phyloP scores from a whole-genome alignment of 2,113 vertebrate genomes.

The Lepisosteus oculatus region DNA sequence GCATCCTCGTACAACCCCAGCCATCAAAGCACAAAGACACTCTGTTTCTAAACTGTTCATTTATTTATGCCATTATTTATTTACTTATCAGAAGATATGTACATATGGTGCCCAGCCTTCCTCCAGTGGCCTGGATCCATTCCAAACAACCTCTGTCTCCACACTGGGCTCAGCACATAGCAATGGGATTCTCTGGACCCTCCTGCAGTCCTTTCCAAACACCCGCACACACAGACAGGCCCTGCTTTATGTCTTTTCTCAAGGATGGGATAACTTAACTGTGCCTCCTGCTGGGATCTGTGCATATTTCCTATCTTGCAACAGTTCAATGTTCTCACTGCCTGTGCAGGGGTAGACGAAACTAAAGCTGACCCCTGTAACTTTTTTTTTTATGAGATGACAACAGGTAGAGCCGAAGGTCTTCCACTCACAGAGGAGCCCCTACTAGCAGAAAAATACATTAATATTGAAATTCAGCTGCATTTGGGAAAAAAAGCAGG shows the following conservation, averaged over 20 bases:
- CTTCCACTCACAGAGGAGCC: too few species aligned
- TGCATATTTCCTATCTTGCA: too few species aligned
- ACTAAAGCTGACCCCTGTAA: too few species aligned
- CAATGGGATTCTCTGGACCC: background rate
- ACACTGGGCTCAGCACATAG: constrained; percentile 7
- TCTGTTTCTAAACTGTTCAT: constrained; percentile 31
- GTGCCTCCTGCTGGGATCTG: too few species aligned
- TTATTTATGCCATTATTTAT: constrained; percentile 39
- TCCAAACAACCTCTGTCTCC: constrained; percentile 36
- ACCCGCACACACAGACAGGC: constrained; percentile 21
- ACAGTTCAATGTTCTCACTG: background rate
- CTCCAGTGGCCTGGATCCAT: background rate
- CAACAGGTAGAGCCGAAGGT: background rate
- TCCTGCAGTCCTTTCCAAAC: background rate
- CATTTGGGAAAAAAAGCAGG: too few species aligned
- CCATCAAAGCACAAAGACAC: constrained; percentile 32
- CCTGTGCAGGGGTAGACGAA: background rate
- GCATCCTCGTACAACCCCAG: constrained; percentile 39
- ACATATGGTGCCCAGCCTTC: constrained; percentile 8
- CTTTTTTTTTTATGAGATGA: background rate
- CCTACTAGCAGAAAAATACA: too few species aligned
- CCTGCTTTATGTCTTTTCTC: background rate
- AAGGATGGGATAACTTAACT: too few species aligned
- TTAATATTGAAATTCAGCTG: too few species aligned
- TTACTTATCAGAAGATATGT: constrained; percentile 18